Conservation (phyloP, 2,797 vertebrate genomes). For the Argyrosomus regius region DNA sequence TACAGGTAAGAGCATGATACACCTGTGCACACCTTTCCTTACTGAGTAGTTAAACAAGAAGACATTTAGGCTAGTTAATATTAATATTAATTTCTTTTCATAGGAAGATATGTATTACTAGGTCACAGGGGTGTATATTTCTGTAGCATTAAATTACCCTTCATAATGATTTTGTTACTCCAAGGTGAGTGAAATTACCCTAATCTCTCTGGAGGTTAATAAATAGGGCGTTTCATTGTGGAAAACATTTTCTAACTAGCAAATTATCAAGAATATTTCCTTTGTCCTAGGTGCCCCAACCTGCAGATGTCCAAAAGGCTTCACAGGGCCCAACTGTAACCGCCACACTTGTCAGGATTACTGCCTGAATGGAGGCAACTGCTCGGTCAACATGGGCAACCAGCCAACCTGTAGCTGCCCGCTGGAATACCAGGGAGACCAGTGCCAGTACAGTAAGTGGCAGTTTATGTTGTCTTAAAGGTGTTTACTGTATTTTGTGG, state of each 20-base stretch:
- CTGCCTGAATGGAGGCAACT: slow-evolving; percentile 92
- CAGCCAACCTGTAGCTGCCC: slow-evolving; percentile 93
- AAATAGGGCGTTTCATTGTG: not conserved
- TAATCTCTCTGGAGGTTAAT: not conserved
- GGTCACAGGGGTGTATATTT: slow-evolving; percentile 1
- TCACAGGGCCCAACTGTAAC: slow-evolving; percentile 92
- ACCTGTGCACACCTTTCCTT: not conserved
- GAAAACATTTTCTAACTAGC: not conserved
- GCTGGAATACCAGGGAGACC: slow-evolving; percentile 89
- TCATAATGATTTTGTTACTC: slow-evolving; percentile 1
- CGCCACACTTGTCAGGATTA: slow-evolving; percentile 90
- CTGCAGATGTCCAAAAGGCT: slow-evolving; percentile 94
- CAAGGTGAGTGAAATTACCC: not conserved
- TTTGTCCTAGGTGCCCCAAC: slow-evolving; percentile 89
- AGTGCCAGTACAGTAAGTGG: slow-evolving; percentile 96
- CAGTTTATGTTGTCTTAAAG: not conserved
- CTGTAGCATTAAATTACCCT: not conserved
- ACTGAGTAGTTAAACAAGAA: not conserved
- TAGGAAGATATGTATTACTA: not conserved
- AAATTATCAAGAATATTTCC: not conserved
- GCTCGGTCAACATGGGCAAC: slow-evolving; percentile 93
- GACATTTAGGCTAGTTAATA: not conserved
- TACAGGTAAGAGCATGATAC: slow-evolving; percentile 82
- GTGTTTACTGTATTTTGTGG: not conserved
- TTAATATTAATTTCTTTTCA: not conserved